Evolutionary conservation across 1,140 invertebrate genomes (phyloP), one percentile per base, ranked within the genome.

Genomic region (Bombus superbus): DNA sequence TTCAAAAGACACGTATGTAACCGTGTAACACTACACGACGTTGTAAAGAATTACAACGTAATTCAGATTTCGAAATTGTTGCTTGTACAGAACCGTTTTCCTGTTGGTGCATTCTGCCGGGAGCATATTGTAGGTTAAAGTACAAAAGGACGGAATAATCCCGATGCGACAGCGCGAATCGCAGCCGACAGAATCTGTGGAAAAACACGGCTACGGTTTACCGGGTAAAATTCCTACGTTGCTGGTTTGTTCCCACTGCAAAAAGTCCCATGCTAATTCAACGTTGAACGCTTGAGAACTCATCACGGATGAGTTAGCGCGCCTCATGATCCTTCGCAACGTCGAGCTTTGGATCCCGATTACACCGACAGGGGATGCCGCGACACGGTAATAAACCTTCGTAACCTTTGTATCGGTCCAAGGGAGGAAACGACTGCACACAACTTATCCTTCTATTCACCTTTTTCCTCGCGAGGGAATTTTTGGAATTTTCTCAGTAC

Each of bases 211-310:
- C 35, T 76, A 81, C 89, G 71, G 90, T 81, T 88, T 91, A 89
- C 88, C 89, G 68, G 87, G 91, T 91, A 92, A 92, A 92, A 91
- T 91, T 92, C 91, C 91, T 91, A 91, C 83, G 86, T 84, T 79
- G 66, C 84, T 78, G 85, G 44, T 79, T 78, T 86, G 57, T 78
- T 76, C 69, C 44, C 18, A n/a, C 84, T 77, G 81, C 44, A 84
- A 84, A 87, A 87, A 86, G 53, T 59, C 68, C 85, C 81, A 84
- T 84, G 69, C 69, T 86, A 86, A 86, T 86, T 86, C 75, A 73
- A 28, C 75, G 44, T 66, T 83, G 75, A 71, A 71, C 59, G 69
- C 35, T 83, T 59, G 64, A 47, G 66, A 74, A 78, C 64, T 83
- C 57, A 73, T 47, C 75, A 84, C 85, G 75, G 81, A 83, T 84